Evolutionary conservation across 2,797 vertebrate species (phyloP).

Genomic region (Sardinella longiceps): DNA sequence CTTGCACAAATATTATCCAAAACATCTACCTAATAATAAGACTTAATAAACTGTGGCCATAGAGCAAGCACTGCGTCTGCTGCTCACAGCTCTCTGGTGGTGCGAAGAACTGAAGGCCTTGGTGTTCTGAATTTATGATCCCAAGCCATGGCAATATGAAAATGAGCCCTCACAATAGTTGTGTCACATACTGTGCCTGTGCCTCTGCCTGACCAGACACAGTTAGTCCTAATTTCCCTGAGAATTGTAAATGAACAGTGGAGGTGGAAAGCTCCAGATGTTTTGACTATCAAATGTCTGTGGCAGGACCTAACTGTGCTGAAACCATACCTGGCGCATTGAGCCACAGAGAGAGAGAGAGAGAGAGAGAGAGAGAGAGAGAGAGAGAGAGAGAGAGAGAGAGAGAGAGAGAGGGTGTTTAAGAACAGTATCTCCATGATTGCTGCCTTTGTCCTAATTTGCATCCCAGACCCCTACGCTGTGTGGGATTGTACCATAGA

Average conservation of each 20-base stretch:
- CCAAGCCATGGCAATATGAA: neutral
- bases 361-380: neutral
- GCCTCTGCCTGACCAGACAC: slow-evolving; percentile 42
- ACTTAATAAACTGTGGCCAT: neutral
- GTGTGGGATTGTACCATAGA: slow-evolving; percentile 67
- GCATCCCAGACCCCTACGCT: slow-evolving; percentile 73
- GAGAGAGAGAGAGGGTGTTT: neutral
- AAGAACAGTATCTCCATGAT: slow-evolving; percentile 56
- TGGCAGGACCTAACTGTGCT: slow-evolving; percentile 42
- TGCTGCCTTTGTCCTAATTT: slow-evolving; percentile 70
- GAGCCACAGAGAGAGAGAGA: neutral
- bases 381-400: neutral
- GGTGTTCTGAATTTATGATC: neutral
- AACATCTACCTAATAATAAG: neutral
- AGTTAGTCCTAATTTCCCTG: slow-evolving; percentile 73
- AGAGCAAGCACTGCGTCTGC: neutral
- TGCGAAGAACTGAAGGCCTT: neutral
- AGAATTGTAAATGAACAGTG: slow-evolving; percentile 76
- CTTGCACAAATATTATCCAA: neutral
- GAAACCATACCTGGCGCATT: slow-evolving; percentile 62
- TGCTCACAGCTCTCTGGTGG: neutral
- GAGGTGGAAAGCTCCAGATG: slow-evolving; percentile 66
- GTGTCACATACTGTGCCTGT: neutral
- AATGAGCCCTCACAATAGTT: neutral
- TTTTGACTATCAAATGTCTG: slow-evolving; percentile 80